These are phyloP conservation scores for Epinephelus fuscoguttatus DNA, from an alignment of 2,113 vertebrate species.

Conservation along the genomic window DNA sequence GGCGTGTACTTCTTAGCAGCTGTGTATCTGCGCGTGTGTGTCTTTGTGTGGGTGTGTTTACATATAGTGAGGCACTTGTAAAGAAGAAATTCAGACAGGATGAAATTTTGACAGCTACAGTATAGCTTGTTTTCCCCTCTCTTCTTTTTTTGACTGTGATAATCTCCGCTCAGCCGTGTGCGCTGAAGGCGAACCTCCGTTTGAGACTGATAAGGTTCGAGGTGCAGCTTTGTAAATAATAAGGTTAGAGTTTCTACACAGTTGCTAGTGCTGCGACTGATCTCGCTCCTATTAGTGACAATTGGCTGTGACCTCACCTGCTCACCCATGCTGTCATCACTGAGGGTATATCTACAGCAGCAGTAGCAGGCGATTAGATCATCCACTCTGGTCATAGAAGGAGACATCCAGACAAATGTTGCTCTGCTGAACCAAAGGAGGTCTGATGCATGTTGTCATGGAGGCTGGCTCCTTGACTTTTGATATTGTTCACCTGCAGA, in stretches of 20 bases:
- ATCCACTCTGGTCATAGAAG: conserved; percentile 71
- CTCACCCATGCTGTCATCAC: conserved; percentile 76
- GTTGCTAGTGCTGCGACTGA: conserved; percentile 74
- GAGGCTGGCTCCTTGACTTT: conserved; percentile 65
- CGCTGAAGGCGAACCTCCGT: conserved; percentile 70
- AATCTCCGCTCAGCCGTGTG: conserved; percentile 68
- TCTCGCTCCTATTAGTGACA: conserved; percentile 78
- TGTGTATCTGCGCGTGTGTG: conserved; percentile 52
- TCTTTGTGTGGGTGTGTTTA: conserved; percentile 75
- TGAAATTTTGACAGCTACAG: conserved; percentile 85
- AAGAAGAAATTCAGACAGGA: conserved; percentile 75
- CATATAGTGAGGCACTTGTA: conserved; percentile 74
- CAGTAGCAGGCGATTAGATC: conserved; percentile 69
- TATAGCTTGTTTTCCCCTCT: conserved; percentile 71
- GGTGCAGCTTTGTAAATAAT: conserved; percentile 82
- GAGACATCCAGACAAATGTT: conserved; percentile 76
- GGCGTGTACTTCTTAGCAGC: conserved; percentile 48
- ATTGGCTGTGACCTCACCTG: conserved; percentile 85
- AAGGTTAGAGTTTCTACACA: conserved; percentile 79
- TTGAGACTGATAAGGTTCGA: conserved; percentile 80
- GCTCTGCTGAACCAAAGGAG: conserved; percentile 65
- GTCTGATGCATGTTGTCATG: conserved; percentile 69
- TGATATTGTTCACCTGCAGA: conserved; percentile 62
- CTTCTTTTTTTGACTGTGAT: conserved; percentile 68
- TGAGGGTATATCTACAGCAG: conserved; percentile 57